Conservation (phyloP, 2,797 vertebrate species). For the Anguilla pacifica region DNA sequence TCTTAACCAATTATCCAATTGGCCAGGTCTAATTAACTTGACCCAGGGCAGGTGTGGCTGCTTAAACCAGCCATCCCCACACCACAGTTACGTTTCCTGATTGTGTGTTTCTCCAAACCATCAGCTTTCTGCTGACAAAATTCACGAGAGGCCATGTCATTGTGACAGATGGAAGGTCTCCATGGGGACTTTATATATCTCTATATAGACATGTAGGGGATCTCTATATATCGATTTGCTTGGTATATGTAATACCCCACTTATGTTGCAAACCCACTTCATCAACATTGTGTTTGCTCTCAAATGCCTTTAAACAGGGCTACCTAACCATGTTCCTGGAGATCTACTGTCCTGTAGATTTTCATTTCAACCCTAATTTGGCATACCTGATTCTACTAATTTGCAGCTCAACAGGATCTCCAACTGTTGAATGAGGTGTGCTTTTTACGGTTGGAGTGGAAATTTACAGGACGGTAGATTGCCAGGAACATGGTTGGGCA, state of each 20-base stretch:
- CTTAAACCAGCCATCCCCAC: no score
- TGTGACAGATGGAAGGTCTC: conserved; percentile 55
- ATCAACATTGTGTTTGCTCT: conserved; percentile 15
- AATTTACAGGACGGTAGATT: background rate
- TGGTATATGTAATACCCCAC: conserved; percentile 45
- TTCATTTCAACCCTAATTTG: background rate
- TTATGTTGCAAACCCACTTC: conserved; percentile 49
- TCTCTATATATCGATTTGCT: no score
- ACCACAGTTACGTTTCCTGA: conserved; percentile 57
- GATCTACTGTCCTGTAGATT: background rate
- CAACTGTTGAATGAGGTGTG: background rate
- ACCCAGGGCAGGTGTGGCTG: no score
- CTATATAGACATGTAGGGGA: conserved; percentile 40
- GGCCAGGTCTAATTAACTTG: no score
- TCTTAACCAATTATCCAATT: no score
- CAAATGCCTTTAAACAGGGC: background rate
- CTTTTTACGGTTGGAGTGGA: background rate
- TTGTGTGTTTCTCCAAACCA: conserved; percentile 72
- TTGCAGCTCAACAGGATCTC: background rate
- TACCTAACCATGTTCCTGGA: background rate
- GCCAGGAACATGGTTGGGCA: background rate
- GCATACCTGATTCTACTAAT: background rate
- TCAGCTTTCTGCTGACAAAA: conserved; percentile 68
- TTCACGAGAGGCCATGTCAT: conserved; percentile 71
- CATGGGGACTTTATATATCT: conserved; percentile 48